phyloP scores from a whole-genome alignment of 2,113 vertebrate genomes.

The Entelurus aequoreus region DNA sequence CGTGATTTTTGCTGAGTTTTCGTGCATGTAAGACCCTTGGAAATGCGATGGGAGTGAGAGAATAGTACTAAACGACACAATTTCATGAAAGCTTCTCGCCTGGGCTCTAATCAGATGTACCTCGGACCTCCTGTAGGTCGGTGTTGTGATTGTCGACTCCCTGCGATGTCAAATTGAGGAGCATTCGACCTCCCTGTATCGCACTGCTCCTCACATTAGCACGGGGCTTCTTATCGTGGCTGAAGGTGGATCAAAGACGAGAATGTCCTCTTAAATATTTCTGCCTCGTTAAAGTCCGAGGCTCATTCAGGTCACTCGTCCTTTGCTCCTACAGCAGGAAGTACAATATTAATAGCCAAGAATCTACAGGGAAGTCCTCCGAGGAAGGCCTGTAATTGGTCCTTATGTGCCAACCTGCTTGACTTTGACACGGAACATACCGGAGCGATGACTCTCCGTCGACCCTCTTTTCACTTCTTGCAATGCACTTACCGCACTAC shows the following conservation, averaged over 20 bases:
- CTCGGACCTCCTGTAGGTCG: too few relatives aligned
- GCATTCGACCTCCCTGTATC: slow-evolving; percentile 26
- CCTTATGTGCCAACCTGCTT: slow-evolving; percentile 48
- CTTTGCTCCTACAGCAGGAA: slow-evolving; percentile 51
- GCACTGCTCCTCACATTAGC: slow-evolving; percentile 55
- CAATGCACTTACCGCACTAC: neutral
- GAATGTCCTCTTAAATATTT: slow-evolving; percentile 66
- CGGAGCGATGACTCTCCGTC: slow-evolving; percentile 40
- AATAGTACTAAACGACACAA: too few relatives aligned
- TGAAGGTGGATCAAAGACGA: slow-evolving; percentile 70
- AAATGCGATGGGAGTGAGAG: too few relatives aligned
- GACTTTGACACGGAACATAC: slow-evolving; percentile 41
- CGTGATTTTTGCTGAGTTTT: too few relatives aligned
- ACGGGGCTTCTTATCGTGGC: slow-evolving; percentile 61
- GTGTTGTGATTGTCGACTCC: too few relatives aligned
- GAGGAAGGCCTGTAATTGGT: slow-evolving; percentile 49
- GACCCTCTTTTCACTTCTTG: slow-evolving; percentile 32
- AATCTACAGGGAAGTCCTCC: slow-evolving; percentile 17
- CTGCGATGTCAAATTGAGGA: slow-evolving; percentile 9
- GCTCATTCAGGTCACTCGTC: slow-evolving; percentile 59
- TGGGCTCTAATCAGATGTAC: too few relatives aligned
- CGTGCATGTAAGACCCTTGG: too few relatives aligned
- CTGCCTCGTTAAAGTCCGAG: slow-evolving; percentile 58
- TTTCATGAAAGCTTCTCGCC: too few relatives aligned
- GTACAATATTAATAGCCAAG: slow-evolving; percentile 57